Evolutionary conservation across 1,140 invertebrate genomes (phyloP).

Genomic region (Drosophila equinoxialis): DNA sequence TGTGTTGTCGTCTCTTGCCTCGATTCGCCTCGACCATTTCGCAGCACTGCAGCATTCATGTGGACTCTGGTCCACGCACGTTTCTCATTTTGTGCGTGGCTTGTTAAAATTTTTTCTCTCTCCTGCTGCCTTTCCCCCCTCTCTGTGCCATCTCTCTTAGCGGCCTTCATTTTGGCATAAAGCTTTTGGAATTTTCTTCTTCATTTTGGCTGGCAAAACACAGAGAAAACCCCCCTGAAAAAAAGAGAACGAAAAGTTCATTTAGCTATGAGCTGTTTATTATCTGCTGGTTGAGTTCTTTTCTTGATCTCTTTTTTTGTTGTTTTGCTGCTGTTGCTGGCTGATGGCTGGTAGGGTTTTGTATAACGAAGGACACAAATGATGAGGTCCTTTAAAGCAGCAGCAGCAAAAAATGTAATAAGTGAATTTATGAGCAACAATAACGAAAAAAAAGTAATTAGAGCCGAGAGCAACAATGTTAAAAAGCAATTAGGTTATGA

Average conservation of each 20-base stretch:
- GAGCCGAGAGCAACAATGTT: neutral
- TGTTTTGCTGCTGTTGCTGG: conserved; percentile 17
- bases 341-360: neutral
- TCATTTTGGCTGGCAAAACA: conserved; percentile 34
- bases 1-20: neutral
- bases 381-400: conserved; percentile 20
- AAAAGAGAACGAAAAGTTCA: conserved; percentile 55
- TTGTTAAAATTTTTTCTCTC: conserved; percentile 57
- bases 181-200: conserved; percentile 52
- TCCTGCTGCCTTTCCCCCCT: neutral
- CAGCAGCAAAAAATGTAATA: conserved; percentile 22
- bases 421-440: conserved; percentile 2
- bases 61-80: conserved; percentile 57
- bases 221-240: conserved; percentile 3
- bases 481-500: neutral
- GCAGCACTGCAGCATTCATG: conserved; percentile 21
- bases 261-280: conserved; percentile 72
- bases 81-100: conserved; percentile 78
- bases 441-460: conserved; percentile 2
- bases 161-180: conserved; percentile 55
- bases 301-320: conserved; percentile 15
- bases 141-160: conserved; percentile 30
- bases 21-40: neutral
- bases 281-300: conserved; percentile 40
- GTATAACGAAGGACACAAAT: neutral